These are phyloP conservation scores for Elysia crispata DNA, from an alignment of 2,888 invertebrate genomes.

Conservation along the genomic window DNA sequence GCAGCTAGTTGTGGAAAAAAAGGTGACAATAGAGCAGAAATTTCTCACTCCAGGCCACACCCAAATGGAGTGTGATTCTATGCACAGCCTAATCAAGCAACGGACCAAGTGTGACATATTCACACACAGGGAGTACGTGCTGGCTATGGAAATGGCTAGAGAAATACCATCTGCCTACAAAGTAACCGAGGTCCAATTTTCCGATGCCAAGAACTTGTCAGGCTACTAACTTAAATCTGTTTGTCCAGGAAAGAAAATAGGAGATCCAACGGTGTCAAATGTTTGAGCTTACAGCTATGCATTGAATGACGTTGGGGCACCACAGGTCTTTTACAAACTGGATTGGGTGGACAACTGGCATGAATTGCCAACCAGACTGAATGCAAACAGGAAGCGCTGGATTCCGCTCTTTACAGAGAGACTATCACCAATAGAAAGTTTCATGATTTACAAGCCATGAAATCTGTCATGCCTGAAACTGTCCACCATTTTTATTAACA, in stretches of 20 bases:
- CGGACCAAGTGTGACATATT: no score
- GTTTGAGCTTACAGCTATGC: conserved; percentile 9
- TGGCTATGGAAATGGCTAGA: no score
- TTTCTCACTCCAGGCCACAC: background rate
- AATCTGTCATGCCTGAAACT: conserved; percentile 11
- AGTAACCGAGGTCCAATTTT: no score
- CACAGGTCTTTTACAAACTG: background rate
- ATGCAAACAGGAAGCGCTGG: conserved; percentile 2
- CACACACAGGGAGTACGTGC: no score
- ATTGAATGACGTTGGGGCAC: conserved; percentile 6
- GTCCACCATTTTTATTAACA: conserved; percentile 10
- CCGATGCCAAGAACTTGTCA: no score
- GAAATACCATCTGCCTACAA: no score
- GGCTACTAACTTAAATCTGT: no score
- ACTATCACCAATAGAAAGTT: conserved; percentile 4
- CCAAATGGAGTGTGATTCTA: background rate
- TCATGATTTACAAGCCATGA: conserved; percentile 5
- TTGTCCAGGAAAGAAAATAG: no score
- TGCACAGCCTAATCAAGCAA: no score
- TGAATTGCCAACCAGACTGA: conserved; percentile 1
- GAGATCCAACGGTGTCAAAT: background rate
- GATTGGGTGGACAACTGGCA: conserved; percentile 6
- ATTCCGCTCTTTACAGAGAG: background rate
- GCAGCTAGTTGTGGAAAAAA: no score
- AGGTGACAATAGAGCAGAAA: background rate